phyloP scores from a whole-genome alignment of 2,113 vertebrate genomes.

The Scatophagus argus region DNA sequence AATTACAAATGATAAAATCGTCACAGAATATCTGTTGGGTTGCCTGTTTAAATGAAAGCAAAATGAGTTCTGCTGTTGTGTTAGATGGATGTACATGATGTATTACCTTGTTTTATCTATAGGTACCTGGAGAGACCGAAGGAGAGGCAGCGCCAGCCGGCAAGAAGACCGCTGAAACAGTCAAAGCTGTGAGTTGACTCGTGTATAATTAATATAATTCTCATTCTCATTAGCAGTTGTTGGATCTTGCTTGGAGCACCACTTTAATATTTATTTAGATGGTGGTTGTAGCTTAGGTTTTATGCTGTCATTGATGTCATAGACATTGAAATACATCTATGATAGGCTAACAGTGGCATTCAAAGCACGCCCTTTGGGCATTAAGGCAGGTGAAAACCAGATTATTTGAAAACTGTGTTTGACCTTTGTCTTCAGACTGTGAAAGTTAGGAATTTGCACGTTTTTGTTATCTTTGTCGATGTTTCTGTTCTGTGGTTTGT shows the following conservation, averaged over 20 bases:
- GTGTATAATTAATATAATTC: background rate
- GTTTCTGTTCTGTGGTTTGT: slow-evolving; percentile 1
- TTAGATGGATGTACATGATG: background rate
- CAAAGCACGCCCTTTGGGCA: background rate
- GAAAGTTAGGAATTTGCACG: background rate
- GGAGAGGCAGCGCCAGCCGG: slow-evolving; percentile 91
- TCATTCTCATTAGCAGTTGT: background rate
- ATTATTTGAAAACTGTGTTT: too few species aligned
- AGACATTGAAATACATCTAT: background rate
- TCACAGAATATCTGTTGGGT: background rate
- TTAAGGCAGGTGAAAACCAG: too few species aligned
- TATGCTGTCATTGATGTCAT: background rate
- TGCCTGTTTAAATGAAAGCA: background rate
- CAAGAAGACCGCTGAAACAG: slow-evolving; percentile 94
- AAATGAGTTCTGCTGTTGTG: background rate
- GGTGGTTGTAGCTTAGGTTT: background rate
- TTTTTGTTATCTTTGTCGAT: background rate
- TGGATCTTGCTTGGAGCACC: background rate
- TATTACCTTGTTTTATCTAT: background rate
- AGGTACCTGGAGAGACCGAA: slow-evolving; percentile 94
- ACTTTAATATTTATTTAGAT: background rate
- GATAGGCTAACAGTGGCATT: too few species aligned
- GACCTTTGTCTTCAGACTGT: too few species aligned
- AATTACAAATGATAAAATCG: too few species aligned
- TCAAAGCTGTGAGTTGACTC: slow-evolving; percentile 93